Evolutionary conservation across 2,888 invertebrate species (phyloP), one percentile per base, ranked within the genome.

Genomic region (Panzeria rudis): DNA sequence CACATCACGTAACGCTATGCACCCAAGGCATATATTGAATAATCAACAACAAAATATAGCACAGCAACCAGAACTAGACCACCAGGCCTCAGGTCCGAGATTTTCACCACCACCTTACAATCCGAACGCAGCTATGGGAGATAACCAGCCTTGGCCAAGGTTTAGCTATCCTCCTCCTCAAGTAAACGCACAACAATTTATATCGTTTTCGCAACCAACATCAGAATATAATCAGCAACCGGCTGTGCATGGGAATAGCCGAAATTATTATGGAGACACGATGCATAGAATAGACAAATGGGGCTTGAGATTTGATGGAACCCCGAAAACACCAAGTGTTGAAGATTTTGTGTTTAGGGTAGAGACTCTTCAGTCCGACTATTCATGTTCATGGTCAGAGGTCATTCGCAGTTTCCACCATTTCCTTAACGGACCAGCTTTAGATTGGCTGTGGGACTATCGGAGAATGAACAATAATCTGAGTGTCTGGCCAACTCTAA

Each of bases 261-360:
- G 29, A 3, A 25, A 29, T 11, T n/a, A 29, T 25, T 2, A 54
- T 2, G 5, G 2, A 7, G 32, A 59, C 1, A 9, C 32, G 15
- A 9, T 4, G 4, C 5, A 17, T 9, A 32, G 59, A 7, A 59
- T 9, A 32, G 59, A 59, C 2, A 59, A 59, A 5, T 59, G 59
- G 68, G 68, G 68, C 2, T 35, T 68, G 8, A 25, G 9, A 11
- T 68, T 68, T 17, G 68, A 68, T 29, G 64, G 64, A 0, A 64
- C 64, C 4, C 8, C 41, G 0, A 64, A 64, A 44, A 64, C 64
- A 3, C 25, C 47, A 1, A 29, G 47, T 17, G 64, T 64, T 7
- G 64, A 64, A 25, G 64, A 64, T 44, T 44, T 64, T 64, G 64
- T 64, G 3, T 52, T 68, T 8, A 50, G 68, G 17, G 52, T 68